Conservation (phyloP, 2,888 invertebrate species). For the Patella depressa region DNA sequence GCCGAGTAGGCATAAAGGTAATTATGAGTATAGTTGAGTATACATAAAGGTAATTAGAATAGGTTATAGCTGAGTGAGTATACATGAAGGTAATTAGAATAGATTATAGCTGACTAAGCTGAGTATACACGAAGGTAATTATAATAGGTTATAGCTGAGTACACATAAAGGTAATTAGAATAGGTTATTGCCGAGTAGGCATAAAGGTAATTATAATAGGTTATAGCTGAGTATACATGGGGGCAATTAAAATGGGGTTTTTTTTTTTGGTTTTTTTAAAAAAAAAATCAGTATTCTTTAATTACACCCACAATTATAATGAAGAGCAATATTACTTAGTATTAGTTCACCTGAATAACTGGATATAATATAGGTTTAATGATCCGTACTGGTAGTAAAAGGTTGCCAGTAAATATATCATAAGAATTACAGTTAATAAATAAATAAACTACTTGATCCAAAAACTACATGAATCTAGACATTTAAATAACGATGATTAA, state of each 20-base stretch:
- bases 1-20: constrained; percentile 66
- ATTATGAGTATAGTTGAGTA: constrained; percentile 54
- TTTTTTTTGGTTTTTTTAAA: too few relatives aligned
- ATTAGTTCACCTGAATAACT: background rate
- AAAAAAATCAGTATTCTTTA: too few relatives aligned
- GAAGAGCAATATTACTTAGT: background rate
- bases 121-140: background rate
- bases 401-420: background rate
- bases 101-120: background rate
- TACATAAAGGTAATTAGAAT: constrained; percentile 61
- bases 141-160: constrained; percentile 52
- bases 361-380: background rate
- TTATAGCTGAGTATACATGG: background rate
- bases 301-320: too few relatives aligned
- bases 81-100: constrained; percentile 50
- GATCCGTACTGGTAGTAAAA: background rate
- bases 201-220: constrained; percentile 57
- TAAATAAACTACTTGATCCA: too few relatives aligned
- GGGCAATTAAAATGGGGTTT: background rate
- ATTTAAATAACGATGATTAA: too few relatives aligned
- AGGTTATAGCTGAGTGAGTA: background rate
- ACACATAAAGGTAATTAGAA: constrained; percentile 64
- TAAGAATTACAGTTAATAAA: too few relatives aligned
- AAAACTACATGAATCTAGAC: too few relatives aligned
- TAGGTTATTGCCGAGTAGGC: constrained; percentile 61